Base-by-base conservation (phyloP, 2,888 invertebrate genomes). In the Teleiodes luculella region DNA sequence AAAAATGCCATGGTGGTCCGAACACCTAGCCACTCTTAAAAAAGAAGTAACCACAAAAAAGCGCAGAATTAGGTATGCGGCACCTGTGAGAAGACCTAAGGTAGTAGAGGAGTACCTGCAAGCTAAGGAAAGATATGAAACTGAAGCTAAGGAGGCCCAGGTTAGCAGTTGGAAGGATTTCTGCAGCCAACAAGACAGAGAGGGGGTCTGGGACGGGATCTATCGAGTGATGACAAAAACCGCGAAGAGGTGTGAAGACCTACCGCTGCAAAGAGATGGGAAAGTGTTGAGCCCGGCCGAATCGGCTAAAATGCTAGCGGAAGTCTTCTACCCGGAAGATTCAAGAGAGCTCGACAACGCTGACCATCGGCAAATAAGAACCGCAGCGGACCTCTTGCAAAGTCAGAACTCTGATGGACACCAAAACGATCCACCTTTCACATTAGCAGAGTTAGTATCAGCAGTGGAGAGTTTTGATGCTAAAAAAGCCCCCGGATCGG, bases 401-500 rank as follows among this genome's bases (percentile, higher is more conserved):
- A 10, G 18, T 18, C 16, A 14, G 2, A 13, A 13, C 5, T 2
- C n/a, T 5, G 11, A 1, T 51, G 45, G 61, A 61, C 33, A 61
- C 62, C 0, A 11, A n/a, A 4, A 2, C 41, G 1, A 62, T 62
- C 24, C 54, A 61, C 0, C 41, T 7, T 11, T n/a, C n/a, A n/a
- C n/a, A n/a, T n/a, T n/a, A n/a, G n/a, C n/a, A n/a, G n/a, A n/a
- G n/a, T n/a, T n/a, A 5, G 8, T 1, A n/a, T n/a, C n/a, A n/a
- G 48, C 59, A 3, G 16, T 54, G 24, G 13, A 28, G 0, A 49
- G 46, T 6, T 64, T 64, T 16, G 60, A 60, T 28, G 58, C 61
- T 2, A 64, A 61, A 33, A 64, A 61, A 37, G 64, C 66, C n/a
- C 64, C 66, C 0, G 66, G 62, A 0, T 30, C 43, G 0, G 66